Base-by-base conservation (phyloP, 1,140 invertebrate species). In the Ostrea denselamellosa region DNA sequence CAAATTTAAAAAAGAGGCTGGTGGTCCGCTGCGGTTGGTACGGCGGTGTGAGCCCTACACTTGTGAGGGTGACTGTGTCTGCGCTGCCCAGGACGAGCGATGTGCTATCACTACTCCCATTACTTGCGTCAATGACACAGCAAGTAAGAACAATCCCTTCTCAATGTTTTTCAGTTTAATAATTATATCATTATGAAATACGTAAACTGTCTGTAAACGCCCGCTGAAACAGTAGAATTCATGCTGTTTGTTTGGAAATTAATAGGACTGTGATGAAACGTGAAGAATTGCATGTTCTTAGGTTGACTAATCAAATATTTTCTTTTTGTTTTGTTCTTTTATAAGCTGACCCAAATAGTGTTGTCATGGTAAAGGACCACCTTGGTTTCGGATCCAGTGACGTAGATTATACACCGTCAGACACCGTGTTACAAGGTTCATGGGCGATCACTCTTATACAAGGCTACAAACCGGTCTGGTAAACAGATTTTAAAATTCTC, bases 1-100 rank as follows among this genome's bases (percentile, higher is more conserved):
- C n/a, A 77, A 88, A 83, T 89, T 91, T 62, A 54, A 56, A 9
- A 85, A 89, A 22, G 68, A 82, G 19, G 28, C 83, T 12, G 90
- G 85, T 19, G 90, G 89, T 14, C 44, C 81, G 19, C 52, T 90
- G 52, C 82, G 84, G 22, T 65, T 91, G 53, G 85, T 89, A 0
- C 87, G 91, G n/a, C 62, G 91, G 12, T 91, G 91, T 85, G n/a
- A 86, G 0, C 34, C 89, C 4, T 88, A 87, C 83, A 89, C 88
- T 34, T 92, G 91, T 90, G 28, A 83, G 22, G 89, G 90, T 9
- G 89, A 91, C 34, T 92, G 91, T 85, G 84, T 88, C 0, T 92
- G 91, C 83, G 88, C 89, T 8, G 71, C 82, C 10, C 87, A 90
- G 53, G 90, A 88, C 8, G 65, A 68, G 65, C 82, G 81, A 62